These are phyloP conservation scores for Umimayanthus chanpuru DNA, from an alignment of 92 coral and sea anemone species.

Conservation along the genomic window DNA sequence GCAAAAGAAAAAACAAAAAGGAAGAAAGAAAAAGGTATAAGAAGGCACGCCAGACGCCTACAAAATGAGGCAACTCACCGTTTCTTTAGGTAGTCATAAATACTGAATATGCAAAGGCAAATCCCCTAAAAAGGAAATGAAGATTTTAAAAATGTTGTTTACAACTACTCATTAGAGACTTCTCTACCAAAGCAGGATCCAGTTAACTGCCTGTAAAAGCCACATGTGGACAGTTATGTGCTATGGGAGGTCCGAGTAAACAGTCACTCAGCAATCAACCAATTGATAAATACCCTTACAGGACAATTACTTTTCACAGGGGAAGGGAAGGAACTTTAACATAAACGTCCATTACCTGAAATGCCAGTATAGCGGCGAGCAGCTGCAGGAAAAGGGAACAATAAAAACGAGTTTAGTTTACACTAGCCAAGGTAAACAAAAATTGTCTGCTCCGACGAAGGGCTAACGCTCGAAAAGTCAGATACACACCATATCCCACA, in stretches of 20 bases:
- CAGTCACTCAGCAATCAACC: not conserved
- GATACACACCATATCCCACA: no score
- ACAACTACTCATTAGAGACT: not conserved
- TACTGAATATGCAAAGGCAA: slow-evolving; percentile 21
- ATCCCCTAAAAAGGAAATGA: slow-evolving; percentile 5
- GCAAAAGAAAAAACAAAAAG: not conserved
- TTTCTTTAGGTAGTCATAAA: slow-evolving; percentile 16
- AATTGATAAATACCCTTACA: not conserved
- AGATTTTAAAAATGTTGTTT: not conserved
- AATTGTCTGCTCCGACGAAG: no score
- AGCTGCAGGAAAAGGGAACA: not conserved
- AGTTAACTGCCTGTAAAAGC: no score
- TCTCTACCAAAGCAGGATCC: no score
- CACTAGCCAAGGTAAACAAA: no score
- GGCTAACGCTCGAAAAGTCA: no score
- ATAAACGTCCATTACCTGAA: not conserved
- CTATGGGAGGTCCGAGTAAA: no score
- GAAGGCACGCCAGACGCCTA: not conserved
- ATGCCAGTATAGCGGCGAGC: slow-evolving; percentile 11
- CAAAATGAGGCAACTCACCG: slow-evolving; percentile 17
- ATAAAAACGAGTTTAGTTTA: not conserved
- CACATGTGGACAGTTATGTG: no score
- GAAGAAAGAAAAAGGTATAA: not conserved
- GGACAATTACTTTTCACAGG: no score
- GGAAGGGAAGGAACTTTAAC: not conserved